Conservation (phyloP, 2,113 vertebrate species). For the Peromyscus leucopus region DNA sequence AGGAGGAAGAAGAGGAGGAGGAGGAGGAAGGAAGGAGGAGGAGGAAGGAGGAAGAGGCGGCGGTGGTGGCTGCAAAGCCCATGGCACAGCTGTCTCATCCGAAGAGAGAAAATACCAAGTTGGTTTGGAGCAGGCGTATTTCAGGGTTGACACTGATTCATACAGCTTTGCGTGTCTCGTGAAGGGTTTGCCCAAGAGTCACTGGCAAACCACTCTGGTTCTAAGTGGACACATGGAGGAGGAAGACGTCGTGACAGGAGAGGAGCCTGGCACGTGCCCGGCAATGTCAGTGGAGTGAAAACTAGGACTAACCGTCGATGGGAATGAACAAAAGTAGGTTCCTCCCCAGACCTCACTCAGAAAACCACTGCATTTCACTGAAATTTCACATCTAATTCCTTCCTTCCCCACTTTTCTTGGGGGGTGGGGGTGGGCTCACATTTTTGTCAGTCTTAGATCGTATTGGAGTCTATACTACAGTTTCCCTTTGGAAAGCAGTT, state of each 20-base stretch:
- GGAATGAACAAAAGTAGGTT: background rate
- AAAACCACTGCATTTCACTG: background rate
- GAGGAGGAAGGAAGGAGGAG: too few species aligned
- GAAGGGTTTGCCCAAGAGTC: background rate
- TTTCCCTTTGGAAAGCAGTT: background rate
- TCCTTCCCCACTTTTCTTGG: background rate
- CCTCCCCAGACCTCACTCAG: background rate
- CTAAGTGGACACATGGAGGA: accelerated
- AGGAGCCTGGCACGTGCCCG: background rate
- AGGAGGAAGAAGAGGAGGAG: too few species aligned
- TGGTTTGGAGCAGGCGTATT: background rate
- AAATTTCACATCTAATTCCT: background rate
- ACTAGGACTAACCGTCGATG: background rate
- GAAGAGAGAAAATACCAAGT: background rate
- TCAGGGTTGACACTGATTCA: background rate
- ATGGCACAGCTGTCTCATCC: background rate
- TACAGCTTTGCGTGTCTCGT: background rate
- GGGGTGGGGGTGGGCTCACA: too few species aligned
- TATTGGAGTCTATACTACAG: background rate
- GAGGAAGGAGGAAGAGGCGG: too few species aligned
- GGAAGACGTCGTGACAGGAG: accelerated
- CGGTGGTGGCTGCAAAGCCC: background rate
- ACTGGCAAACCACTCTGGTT: background rate
- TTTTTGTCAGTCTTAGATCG: background rate
- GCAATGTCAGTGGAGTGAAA: background rate